phyloP scores from a whole-genome alignment of 2,113 vertebrate genomes.

The Ursus arctos region DNA sequence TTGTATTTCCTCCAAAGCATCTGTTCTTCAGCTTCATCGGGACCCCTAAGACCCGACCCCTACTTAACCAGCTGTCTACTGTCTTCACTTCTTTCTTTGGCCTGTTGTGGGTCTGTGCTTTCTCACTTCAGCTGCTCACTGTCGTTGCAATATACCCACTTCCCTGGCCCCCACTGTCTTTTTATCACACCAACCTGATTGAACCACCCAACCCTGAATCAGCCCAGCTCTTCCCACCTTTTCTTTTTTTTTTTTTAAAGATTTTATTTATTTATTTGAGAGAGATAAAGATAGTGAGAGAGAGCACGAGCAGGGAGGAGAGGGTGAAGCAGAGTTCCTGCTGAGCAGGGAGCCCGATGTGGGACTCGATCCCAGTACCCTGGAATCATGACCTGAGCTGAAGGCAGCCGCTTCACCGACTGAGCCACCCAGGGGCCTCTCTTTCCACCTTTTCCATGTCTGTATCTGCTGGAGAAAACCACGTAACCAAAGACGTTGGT shows the following conservation, averaged over 20 bases:
- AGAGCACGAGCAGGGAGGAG: too few species aligned
- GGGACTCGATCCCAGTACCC: too few species aligned
- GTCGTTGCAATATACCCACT: background rate
- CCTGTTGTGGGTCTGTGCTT: conserved; percentile 18
- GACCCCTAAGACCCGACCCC: background rate
- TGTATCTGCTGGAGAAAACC: conserved; percentile 56
- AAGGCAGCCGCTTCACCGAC: too few species aligned
- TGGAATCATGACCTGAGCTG: too few species aligned
- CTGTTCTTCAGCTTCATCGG: background rate
- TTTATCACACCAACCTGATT: background rate
- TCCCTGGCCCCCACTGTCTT: background rate
- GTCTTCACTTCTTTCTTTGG: conserved; percentile 3
- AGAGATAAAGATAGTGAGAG: too few species aligned
- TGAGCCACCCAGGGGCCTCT: background rate
- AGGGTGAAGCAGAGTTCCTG: too few species aligned
- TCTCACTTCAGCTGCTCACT: background rate
- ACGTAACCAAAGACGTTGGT: background rate
- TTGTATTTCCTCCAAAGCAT: conserved; percentile 9
- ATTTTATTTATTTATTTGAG: too few species aligned
- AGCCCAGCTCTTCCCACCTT: background rate
- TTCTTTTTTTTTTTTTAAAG: background rate
- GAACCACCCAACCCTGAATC: background rate
- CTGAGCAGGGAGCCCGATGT: too few species aligned
- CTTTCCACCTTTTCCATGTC: background rate
- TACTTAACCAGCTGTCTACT: background rate